Evolutionary conservation across 1,140 invertebrate genomes (phyloP), one percentile per base, ranked within the genome.

Genomic region (Eufriesea mexicana): DNA sequence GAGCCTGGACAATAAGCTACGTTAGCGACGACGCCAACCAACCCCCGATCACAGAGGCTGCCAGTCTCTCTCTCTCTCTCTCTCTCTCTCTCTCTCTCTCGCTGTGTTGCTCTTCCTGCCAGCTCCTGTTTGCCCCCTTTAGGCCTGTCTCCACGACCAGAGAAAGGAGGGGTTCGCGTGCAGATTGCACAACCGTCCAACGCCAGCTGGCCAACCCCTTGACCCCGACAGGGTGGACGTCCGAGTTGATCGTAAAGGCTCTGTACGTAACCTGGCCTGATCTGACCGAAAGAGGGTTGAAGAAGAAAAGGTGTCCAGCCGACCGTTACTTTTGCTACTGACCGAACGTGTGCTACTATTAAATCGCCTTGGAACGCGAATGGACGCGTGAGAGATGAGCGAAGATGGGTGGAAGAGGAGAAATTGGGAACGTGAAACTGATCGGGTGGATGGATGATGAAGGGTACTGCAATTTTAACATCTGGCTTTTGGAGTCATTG

Each of bases 181-280:
- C 89, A 89, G 89, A 90, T 89, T 90, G 89, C 89, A 90, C 89
- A 90, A 90, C 89, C 89, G 89, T 90, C 87, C 87, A 70, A 88
- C 79, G 89, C 84, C 89, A 90, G 89, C 89, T 90, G 89, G 87
- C 89, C 89, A 90, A 90, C 89, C 89, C 89, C 89, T 90, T 90
- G 89, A 90, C 89, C 89, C 84, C 84, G 84, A 72, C 86, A 85
- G 87, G 83, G 87, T 87, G 83, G 85, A 89, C 88, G 77, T 79
- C 70, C 61, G 66, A 79, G 51, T 55, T 49, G 67, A 77, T 88
- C 86, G 86, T 82, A 85, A 87, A 82, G 75, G 79, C 51, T 57
- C 73, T 71, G 14, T 42, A 70, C 83, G 86, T 84, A 88, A 88
- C 86, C 79, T 71, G 86, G 87, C 49, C 49, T 47, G 61, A 78